A percentile compares a stretch with the other conserved stretches of the same genome.
These are phyloP conservation scores for Oryzias woworae DNA, from an alignment of 2,113 vertebrate genomes.

Conservation along the genomic window DNA sequence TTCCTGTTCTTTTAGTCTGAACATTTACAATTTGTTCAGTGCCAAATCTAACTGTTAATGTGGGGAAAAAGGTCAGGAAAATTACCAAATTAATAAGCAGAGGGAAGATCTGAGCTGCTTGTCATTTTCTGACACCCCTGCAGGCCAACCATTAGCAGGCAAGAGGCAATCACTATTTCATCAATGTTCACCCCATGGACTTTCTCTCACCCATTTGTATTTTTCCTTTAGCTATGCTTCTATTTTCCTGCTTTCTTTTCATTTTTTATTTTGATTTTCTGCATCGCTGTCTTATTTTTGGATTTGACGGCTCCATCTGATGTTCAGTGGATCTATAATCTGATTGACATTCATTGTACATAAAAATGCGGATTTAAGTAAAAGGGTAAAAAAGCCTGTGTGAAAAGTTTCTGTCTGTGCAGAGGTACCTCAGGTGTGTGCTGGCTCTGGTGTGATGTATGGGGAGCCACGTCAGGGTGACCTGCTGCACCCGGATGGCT, in stretches of 20 bases:
- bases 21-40: conserved; percentile 26
- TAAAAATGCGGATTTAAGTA: conserved; percentile 48
- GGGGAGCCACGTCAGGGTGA: conserved; percentile 23
- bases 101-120: conserved; percentile 53
- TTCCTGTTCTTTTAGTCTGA: conserved; percentile 7
- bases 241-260: conserved; percentile 58
- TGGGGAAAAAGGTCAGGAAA: conserved; percentile 16
- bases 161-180: conserved; percentile 78
- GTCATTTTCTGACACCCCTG: conserved; percentile 60
- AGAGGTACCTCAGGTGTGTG: conserved; percentile 13
- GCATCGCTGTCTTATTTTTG: conserved; percentile 32
- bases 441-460: conserved; percentile 24
- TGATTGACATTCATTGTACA: conserved; percentile 22
- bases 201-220: conserved; percentile 19
- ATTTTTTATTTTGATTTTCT: conserved; percentile 56
- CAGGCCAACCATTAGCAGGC: conserved; percentile 75
- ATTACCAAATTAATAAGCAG: background rate
- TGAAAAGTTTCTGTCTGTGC: background rate
- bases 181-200: conserved; percentile 58
- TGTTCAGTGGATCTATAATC: conserved; percentile 26
- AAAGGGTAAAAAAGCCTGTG: conserved; percentile 17
- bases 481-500: conserved; percentile 27
- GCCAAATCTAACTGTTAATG: conserved; percentile 30
- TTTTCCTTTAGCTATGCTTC: conserved; percentile 18
- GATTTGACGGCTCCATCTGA: conserved; percentile 23